These are phyloP conservation scores for Erebia ligea DNA, from an alignment of 2,888 invertebrate species.

Conservation along the genomic window DNA sequence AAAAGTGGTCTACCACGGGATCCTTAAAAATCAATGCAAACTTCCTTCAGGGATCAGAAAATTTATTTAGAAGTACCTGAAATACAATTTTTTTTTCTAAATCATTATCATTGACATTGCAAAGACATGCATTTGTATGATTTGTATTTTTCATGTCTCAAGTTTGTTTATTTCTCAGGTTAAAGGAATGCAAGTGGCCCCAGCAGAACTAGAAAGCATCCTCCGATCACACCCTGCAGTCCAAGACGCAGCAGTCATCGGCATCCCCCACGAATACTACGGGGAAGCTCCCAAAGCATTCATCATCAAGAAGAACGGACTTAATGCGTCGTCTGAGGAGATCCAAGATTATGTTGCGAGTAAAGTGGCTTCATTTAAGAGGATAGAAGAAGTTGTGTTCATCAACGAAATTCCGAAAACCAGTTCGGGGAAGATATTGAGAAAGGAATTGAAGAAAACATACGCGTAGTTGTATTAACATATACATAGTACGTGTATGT, in stretches of 20 bases:
- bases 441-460: slow-evolving; percentile 84
- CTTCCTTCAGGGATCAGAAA: too few species aligned
- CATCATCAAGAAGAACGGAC: slow-evolving; percentile 83
- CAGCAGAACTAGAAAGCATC: slow-evolving; percentile 93
- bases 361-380: slow-evolving; percentile 91
- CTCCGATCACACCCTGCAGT: slow-evolving; percentile 89
- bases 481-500: too few species aligned
- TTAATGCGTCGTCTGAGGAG: slow-evolving; percentile 71
- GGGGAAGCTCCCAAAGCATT: slow-evolving; percentile 93
- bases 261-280: slow-evolving; percentile 86
- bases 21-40: too few species aligned
- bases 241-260: slow-evolving; percentile 93
- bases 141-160: too few species aligned
- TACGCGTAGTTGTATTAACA: slow-evolving; percentile 48
- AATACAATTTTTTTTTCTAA: too few species aligned
- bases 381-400: slow-evolving; percentile 86
- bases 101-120: too few species aligned
- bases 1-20: too few species aligned
- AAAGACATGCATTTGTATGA: too few species aligned
- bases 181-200: slow-evolving; percentile 91
- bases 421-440: slow-evolving; percentile 90
- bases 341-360: slow-evolving; percentile 83
- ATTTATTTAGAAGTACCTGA: too few species aligned
- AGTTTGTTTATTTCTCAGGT: slow-evolving; percentile 64
- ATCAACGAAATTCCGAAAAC: slow-evolving; percentile 89